Base-by-base conservation (phyloP, 1,140 invertebrate genomes). In the Oryzaephilus surinamensis region DNA sequence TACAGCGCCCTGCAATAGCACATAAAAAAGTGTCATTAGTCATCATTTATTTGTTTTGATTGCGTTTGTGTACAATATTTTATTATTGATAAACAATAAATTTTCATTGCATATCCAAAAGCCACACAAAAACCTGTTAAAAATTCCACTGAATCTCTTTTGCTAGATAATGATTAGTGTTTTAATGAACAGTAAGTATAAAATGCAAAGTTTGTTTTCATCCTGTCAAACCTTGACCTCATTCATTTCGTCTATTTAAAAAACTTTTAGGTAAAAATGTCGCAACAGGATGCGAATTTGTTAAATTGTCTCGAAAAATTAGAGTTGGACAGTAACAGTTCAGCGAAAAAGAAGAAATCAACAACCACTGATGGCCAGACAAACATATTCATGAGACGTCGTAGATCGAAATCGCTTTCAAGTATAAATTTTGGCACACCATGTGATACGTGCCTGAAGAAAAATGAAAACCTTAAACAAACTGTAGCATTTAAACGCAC, bases 381-480 rank as follows among this genome's bases (percentile, higher is more conserved):
- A 11, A 61, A 61, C 39, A 56, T 57, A 31, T 60, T 60, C 35
- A 49, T 52, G 45, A 31, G 46, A 28, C 45, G 57, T 15, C 44
- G 52, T 34, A 31, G 58, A 11, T 59, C 56, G 12, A 60, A 59
- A 41, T 60, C 60, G 0, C 40, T 61, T 10, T 58, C 59, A 10
- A 60, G 51, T 40, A 57, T 60, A 21, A 54, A 46, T 40, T 50
- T 52, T 26, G 38, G 44, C 18, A 31, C 50, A 28, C 39, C 38
- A 24, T 61, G 59, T 41, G 44, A 46, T 20, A n/a, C n/a, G n/a
- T 61, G 59, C 40, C 38, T 32, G 7, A 50, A 52, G 41, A 52
- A 47, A 29, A 15, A 31, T 10, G 24, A 47, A 23, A 45, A 28
- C 10, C 29, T 60, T 6, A 62, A 57, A 37, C 54, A 58, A 34